Conservation (phyloP, 2,113 vertebrate species). For the Balaeniceps rex region DNA sequence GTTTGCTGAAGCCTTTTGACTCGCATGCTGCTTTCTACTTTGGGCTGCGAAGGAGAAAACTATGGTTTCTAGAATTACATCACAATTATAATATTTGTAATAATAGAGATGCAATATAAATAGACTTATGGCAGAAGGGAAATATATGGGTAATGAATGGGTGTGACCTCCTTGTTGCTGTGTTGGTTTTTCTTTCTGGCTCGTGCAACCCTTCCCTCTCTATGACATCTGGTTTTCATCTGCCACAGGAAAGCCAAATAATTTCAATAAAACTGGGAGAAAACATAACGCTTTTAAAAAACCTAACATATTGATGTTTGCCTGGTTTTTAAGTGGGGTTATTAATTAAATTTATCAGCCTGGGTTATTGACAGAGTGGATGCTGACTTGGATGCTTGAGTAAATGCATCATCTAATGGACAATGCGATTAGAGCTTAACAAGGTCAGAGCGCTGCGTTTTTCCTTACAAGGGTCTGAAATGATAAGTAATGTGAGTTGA, state of each 20-base stretch:
- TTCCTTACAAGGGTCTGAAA: background rate
- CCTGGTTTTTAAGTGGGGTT: background rate
- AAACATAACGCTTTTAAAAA: background rate
- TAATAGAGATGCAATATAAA: conserved; percentile 30
- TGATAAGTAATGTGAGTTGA: background rate
- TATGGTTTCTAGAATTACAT: background rate
- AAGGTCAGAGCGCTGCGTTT: rapidly evolving
- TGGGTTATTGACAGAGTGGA: background rate
- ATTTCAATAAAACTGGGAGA: conserved; percentile 5
- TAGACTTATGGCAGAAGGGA: conserved; percentile 5
- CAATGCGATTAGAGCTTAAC: rapidly evolving
- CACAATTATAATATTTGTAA: conserved; percentile 25
- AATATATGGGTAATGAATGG: conserved; percentile 45
- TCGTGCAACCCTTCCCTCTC: background rate
- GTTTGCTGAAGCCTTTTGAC: background rate
- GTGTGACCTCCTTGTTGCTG: background rate
- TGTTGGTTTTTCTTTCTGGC: conserved; percentile 8
- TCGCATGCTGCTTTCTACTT: background rate
- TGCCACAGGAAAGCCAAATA: conserved; percentile 12
- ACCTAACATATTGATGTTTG: background rate
- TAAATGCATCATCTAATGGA: background rate
- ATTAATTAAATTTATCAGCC: background rate
- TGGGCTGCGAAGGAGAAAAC: background rate
- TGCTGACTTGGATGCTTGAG: background rate
- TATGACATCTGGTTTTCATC: conserved; percentile 54